A percentile compares a stretch with the other conserved stretches of the same genome.
Conservation (phyloP, 2,797 vertebrate species). For the Streptopelia turtur region DNA sequence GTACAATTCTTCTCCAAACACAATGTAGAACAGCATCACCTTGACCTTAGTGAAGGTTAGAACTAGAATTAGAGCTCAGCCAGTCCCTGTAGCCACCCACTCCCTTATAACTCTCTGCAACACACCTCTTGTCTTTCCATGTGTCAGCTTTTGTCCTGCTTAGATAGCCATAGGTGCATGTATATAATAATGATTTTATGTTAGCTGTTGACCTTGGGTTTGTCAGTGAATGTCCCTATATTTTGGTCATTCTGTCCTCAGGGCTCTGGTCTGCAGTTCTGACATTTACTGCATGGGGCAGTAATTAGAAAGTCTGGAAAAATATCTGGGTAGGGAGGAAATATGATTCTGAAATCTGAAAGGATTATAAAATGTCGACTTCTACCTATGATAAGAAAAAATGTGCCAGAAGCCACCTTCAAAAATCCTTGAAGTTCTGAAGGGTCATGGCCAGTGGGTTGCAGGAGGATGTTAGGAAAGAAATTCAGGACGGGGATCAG, state of each 20-base stretch:
- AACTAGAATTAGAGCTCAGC: background rate
- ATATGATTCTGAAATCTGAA: background rate
- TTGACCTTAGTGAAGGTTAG: background rate
- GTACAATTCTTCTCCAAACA: background rate
- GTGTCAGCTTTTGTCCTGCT: background rate
- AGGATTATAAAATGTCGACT: background rate
- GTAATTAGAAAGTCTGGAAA: background rate
- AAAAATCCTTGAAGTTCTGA: background rate
- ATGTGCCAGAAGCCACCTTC: background rate
- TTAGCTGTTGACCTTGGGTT: background rate
- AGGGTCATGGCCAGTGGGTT: background rate
- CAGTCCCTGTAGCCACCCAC: accelerated
- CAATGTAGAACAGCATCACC: background rate
- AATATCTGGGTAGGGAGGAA: slow-evolving; percentile 1
- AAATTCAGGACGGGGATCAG: too few species aligned
- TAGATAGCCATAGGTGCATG: accelerated
- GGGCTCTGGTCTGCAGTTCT: background rate
- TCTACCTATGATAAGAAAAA: background rate
- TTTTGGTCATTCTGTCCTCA: background rate
- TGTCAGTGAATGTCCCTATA: background rate
- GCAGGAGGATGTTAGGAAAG: background rate
- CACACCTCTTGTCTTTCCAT: background rate
- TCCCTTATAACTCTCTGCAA: background rate
- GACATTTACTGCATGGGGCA: background rate
- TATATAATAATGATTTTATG: background rate